Percentiles rank a stretch among this genome's conserved stretches.
Evolutionary conservation across 1,140 invertebrate genomes (phyloP).

Genomic region (Coelopa frigida): DNA sequence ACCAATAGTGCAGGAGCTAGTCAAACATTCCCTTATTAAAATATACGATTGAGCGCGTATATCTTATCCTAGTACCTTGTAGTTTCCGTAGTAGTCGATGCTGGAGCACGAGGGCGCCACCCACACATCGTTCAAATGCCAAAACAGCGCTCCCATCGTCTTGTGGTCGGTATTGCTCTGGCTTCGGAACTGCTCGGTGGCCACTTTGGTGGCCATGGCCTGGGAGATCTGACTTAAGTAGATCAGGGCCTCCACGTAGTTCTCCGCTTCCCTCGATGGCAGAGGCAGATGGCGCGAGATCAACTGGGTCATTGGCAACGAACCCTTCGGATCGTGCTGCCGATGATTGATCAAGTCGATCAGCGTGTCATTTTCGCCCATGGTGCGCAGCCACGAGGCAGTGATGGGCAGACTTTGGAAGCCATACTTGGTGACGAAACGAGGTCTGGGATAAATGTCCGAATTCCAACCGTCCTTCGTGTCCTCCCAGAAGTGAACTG

Average conservation of each 20-base stretch:
- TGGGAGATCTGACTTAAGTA: constrained; percentile 80
- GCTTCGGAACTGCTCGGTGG: constrained; percentile 83
- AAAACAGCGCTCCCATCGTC: constrained; percentile 95
- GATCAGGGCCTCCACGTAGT: constrained; percentile 54
- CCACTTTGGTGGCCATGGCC: constrained; percentile 74
- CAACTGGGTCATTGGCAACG: constrained; percentile 52
- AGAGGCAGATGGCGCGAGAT: constrained; percentile 56
- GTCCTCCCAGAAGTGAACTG: constrained; percentile 91
- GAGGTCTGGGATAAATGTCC: constrained; percentile 65
- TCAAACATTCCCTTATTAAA: no score
- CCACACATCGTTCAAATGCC: constrained; percentile 99
- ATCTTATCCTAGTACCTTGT: no score
- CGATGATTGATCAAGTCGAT: constrained; percentile 61
- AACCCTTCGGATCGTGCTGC: constrained; percentile 74
- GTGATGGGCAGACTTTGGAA: constrained; percentile 82
- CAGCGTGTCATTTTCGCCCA: constrained; percentile 54
- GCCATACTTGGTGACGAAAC: constrained; percentile 94
- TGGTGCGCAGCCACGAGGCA: constrained; percentile 46
- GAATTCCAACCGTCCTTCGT: constrained; percentile 67
- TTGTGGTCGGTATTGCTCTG: constrained; percentile 58
- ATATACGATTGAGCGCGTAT: no score
- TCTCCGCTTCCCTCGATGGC: constrained; percentile 45
- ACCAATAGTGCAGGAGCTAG: constrained; percentile 83
- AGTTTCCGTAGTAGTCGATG: constrained; percentile 56
- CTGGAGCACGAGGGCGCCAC: constrained; percentile 93